Evolutionary conservation across 2,113 vertebrate species (phyloP), one percentile per base, ranked within the genome.

Genomic region (Lepus europaeus): DNA sequence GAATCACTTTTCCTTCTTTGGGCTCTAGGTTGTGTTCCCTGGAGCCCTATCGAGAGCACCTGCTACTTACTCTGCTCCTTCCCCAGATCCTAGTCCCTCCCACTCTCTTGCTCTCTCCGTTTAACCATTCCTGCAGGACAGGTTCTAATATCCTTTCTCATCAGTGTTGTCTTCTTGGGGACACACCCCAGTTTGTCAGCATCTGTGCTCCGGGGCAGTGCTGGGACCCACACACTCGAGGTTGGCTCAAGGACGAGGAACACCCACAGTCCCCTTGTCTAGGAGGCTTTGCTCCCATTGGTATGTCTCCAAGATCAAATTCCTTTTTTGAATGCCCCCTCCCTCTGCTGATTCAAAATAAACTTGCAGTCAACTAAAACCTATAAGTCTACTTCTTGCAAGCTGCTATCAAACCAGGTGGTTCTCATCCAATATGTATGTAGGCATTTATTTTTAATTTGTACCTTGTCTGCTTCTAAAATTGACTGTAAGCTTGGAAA

Each of bases 391-490:
- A 27, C 66, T 93, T 87, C 80, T 89, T 89, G 29, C 74, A 95
- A 82, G 51, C 70, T 91, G 81, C 76, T 66, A 33, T 96, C 87
- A 96, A 76, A 80, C 20, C 66, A 89, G 92, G 92, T 91, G 87
- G 84, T 91, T 89, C 84, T 95, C 90, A 95, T 94, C 36, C 45
- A 95, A 76, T 91, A 93, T 97, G 80, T 64, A 97, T 53, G 22
- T 53, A 68, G 83, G 20, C 88, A 91, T 93, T 93, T 95, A 95
- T 94, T 96, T 97, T 97, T 95, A 91, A 97, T 91, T 96, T 93
- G 83, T 89, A 91, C 64, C 88, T 89, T 90, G 49, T 90, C 92
- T 93, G 72, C 86, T 95, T 96, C 80, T 79, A 74, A 93, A 95
- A 93, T 73, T 20, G 59, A 70, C 77, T 85, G 66, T 87, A 56